These are phyloP conservation scores for Calameuta idolon DNA, from an alignment of 2,888 invertebrate genomes.

Conservation along the genomic window DNA sequence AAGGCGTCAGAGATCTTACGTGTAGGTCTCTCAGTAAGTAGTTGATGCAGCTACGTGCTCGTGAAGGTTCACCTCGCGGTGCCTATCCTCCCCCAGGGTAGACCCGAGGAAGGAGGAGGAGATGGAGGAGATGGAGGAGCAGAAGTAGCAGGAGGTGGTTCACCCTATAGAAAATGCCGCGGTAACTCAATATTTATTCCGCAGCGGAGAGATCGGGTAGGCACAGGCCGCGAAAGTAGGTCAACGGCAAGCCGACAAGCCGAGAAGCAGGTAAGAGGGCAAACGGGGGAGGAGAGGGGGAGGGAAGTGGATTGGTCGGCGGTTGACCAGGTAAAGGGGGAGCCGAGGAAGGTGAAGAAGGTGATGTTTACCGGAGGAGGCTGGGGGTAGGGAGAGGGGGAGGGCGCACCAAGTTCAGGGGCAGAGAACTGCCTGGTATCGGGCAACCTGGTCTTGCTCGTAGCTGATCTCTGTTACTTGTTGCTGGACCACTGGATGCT, in stretches of 20 bases:
- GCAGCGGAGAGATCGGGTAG: constrained; percentile 17
- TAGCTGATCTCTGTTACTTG: too few species aligned
- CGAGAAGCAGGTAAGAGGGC: constrained; percentile 21
- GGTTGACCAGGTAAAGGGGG: too few species aligned
- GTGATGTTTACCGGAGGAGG: too few species aligned
- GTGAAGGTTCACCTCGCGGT: neutral
- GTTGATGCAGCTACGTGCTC: constrained; percentile 1
- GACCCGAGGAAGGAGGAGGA: constrained; percentile 2
- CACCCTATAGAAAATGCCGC: constrained; percentile 4
- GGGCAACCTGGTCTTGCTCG: too few species aligned
- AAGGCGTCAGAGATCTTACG: constrained; percentile 8
- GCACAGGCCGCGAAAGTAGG: constrained; percentile 54
- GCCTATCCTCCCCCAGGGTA: neutral
- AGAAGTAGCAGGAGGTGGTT: constrained; percentile 5
- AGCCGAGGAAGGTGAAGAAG: too few species aligned
- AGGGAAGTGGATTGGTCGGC: too few species aligned
- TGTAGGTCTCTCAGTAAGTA: constrained; percentile 3
- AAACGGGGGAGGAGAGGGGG: too few species aligned
- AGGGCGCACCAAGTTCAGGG: constrained; percentile 65
- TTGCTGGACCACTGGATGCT: too few species aligned
- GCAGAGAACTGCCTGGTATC: constrained; percentile 38
- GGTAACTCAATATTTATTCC: constrained; percentile 26
- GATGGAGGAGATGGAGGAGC: neutral
- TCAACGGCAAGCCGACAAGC: constrained; percentile 52
- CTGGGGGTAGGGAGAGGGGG: constrained; percentile 11